Evolutionary conservation across 2,113 vertebrate species (phyloP).

Genomic region (Brachyistius frenatus): DNA sequence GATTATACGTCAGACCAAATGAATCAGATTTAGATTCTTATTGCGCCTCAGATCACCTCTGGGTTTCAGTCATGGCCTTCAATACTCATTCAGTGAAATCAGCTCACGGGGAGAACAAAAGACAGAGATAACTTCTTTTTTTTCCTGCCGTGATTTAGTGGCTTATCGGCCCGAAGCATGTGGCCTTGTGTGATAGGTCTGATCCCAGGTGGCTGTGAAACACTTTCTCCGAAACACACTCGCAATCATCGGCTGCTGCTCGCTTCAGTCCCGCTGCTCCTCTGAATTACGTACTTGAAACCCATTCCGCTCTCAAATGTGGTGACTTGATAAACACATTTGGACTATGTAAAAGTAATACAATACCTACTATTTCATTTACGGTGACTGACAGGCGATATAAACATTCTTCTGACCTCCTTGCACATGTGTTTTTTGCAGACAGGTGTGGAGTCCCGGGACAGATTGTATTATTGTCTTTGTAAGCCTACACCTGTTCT

Average conservation of each 20-base stretch:
- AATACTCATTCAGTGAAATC: slow-evolving; percentile 39
- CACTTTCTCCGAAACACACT: slow-evolving; percentile 25
- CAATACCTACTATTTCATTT: slow-evolving; percentile 28
- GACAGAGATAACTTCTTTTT: slow-evolving; percentile 7
- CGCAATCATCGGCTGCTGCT: background rate
- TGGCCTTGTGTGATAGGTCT: slow-evolving; percentile 46
- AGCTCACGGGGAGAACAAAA: slow-evolving; percentile 56
- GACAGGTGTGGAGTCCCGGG: slow-evolving; percentile 63
- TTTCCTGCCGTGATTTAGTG: slow-evolving; percentile 11
- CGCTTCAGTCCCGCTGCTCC: background rate
- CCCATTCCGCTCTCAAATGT: background rate
- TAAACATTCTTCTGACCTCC: slow-evolving; percentile 16
- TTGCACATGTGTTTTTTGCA: slow-evolving; percentile 37
- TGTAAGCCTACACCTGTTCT: slow-evolving; percentile 64
- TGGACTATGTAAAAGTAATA: background rate
- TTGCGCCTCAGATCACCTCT: slow-evolving; percentile 24
- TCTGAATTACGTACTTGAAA: background rate
- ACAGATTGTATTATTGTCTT: slow-evolving; percentile 58
- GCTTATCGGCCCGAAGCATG: slow-evolving; percentile 53
- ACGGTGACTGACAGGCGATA: background rate
- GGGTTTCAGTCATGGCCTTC: slow-evolving; percentile 10
- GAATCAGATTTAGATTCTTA: slow-evolving; percentile 35
- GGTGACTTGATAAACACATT: background rate
- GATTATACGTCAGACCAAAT: slow-evolving; percentile 50
- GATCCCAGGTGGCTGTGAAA: slow-evolving; percentile 30